Percentiles rank a stretch among this genome's conserved stretches.
Evolutionary conservation across 2,888 invertebrate genomes (phyloP).

Genomic region (Sinohyriopsis cumingii): DNA sequence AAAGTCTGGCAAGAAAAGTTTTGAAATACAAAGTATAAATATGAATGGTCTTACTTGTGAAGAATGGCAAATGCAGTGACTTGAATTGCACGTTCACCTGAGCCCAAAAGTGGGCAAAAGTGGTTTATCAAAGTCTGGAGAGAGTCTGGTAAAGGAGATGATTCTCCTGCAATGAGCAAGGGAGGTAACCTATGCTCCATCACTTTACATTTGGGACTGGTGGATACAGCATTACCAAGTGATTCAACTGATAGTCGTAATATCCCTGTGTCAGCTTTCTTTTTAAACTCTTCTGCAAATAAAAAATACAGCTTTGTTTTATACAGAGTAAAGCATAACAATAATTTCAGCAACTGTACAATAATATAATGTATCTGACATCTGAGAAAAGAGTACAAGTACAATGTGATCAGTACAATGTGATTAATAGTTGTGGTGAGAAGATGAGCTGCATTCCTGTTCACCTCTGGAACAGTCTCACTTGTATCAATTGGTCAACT

Average conservation of each 20-base stretch:
- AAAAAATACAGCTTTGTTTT: not conserved
- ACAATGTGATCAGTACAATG: too few relatives aligned
- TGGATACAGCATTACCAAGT: constrained; percentile 45
- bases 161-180: constrained; percentile 62
- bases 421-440: too few relatives aligned
- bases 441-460: constrained; percentile 1
- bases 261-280: constrained; percentile 12
- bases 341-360: too few relatives aligned
- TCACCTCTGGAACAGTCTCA: not conserved
- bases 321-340: not conserved
- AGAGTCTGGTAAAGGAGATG: constrained; percentile 61
- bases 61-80: constrained; percentile 61
- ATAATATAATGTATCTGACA: too few relatives aligned
- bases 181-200: constrained; percentile 60
- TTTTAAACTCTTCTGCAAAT: constrained; percentile 15
- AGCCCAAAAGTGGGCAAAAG: constrained; percentile 61
- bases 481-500: too few relatives aligned
- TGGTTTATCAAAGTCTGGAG: constrained; percentile 67
- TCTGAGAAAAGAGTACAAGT: too few relatives aligned
- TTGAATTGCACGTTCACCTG: constrained; percentile 49
- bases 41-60: constrained; percentile 42
- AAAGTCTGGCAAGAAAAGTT: not conserved
- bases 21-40: not conserved
- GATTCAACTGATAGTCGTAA: constrained; percentile 34
- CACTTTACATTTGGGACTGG: constrained; percentile 54